These are phyloP conservation scores for Rhombomys opimus DNA, from an alignment of 2,113 vertebrate species.

Conservation along the genomic window DNA sequence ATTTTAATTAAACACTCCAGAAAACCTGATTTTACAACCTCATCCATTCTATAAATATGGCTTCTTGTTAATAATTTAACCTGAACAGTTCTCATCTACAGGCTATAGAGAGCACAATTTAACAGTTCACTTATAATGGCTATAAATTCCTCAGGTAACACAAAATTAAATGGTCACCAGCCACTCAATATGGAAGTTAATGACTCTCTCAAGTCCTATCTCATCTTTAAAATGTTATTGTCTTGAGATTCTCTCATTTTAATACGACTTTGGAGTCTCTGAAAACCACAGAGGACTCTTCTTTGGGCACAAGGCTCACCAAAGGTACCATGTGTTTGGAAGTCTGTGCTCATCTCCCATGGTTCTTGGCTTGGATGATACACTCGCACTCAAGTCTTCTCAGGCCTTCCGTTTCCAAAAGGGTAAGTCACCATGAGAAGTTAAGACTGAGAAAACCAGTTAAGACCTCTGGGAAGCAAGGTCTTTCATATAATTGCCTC, in stretches of 20 bases:
- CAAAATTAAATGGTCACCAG: neutral
- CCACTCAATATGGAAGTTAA: neutral
- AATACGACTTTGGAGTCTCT: constrained; percentile 22
- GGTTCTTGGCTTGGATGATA: neutral
- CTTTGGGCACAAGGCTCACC: neutral
- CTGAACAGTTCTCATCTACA: constrained; percentile 9
- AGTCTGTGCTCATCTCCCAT: neutral
- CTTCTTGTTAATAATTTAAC: constrained; percentile 61
- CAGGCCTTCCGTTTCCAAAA: neutral
- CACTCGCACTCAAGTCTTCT: neutral
- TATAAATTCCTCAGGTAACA: constrained; percentile 41
- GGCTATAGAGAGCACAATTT: neutral
- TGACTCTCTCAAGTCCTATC: neutral
- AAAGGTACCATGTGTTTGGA: neutral
- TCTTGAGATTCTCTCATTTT: neutral
- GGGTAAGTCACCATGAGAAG: neutral
- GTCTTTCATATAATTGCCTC: neutral
- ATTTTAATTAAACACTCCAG: constrained; percentile 58
- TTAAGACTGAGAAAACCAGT: neutral
- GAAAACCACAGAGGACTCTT: neutral
- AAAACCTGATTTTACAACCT: constrained; percentile 51
- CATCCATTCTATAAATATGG: constrained; percentile 14
- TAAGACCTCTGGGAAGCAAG: neutral
- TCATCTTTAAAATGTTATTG: neutral
- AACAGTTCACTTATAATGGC: constrained; percentile 28